Evolutionary conservation across 2,888 invertebrate species (phyloP).

Genomic region (Apoderus coryli): DNA sequence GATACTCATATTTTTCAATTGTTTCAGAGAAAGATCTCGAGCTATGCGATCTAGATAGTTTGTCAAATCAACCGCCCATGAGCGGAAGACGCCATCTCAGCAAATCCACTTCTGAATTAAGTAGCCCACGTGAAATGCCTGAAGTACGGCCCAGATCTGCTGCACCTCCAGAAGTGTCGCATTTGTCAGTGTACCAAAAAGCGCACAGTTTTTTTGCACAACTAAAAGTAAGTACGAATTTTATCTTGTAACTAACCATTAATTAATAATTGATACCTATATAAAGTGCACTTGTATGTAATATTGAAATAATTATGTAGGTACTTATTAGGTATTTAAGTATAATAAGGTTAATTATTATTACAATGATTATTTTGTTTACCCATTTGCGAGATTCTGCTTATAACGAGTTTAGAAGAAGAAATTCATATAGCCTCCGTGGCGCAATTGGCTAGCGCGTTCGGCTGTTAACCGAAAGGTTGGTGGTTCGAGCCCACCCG

Average conservation of each 20-base stretch:
- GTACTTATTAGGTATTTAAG: too few species aligned
- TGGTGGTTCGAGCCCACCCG: conserved; percentile 97
- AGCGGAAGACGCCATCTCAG: conserved; percentile 52
- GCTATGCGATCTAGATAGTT: conserved; percentile 29
- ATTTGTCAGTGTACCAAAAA: conserved; percentile 61
- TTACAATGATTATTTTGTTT: too few species aligned
- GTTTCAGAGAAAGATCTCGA: conserved; percentile 31
- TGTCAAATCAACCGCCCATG: too few species aligned
- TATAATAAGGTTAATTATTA: too few species aligned
- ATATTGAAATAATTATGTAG: too few species aligned
- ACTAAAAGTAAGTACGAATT: conserved; percentile 52
- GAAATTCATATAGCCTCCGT: too few species aligned
- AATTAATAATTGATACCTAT: too few species aligned
- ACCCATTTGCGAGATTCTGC: too few species aligned
- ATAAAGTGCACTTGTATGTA: too few species aligned
- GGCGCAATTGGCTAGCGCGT: conserved; percentile 96
- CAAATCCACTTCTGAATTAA: conserved; percentile 70
- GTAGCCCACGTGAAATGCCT: conserved; percentile 41
- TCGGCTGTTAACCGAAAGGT: conserved; percentile 99
- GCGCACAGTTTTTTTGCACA: conserved; percentile 74
- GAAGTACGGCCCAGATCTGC: conserved; percentile 37
- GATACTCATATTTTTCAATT: too few species aligned
- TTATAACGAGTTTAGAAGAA: too few species aligned
- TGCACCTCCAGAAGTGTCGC: conserved; percentile 41
- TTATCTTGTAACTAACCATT: too few species aligned